phyloP scores from a whole-genome alignment of 2,113 vertebrate genomes.

The Embiotoca jacksoni region DNA sequence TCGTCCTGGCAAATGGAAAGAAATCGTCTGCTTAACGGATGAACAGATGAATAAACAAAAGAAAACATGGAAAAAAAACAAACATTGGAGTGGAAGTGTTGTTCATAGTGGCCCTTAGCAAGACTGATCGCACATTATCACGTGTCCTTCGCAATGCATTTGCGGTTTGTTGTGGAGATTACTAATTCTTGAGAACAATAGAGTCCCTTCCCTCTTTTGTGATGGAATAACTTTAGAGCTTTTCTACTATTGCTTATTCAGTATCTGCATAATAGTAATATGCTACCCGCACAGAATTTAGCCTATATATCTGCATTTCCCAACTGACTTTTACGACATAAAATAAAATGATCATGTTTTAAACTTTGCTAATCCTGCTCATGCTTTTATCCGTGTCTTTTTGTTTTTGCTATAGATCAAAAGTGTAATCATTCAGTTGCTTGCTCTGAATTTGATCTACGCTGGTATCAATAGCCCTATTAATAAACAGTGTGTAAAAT shows the following conservation, averaged over 20 bases:
- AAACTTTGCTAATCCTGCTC: background rate
- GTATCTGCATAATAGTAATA: background rate
- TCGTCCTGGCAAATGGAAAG: conserved; percentile 67
- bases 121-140: conserved; percentile 64
- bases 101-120: conserved; percentile 54
- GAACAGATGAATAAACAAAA: conserved; percentile 67
- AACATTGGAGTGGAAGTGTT: conserved; percentile 39
- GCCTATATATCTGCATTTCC: background rate
- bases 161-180: conserved; percentile 29
- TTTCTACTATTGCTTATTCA: background rate
- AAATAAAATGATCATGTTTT: background rate
- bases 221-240: background rate
- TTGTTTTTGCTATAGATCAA: background rate
- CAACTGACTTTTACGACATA: background rate
- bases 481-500: conserved; percentile 20
- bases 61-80: conserved; percentile 54
- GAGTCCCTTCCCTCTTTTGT: background rate
- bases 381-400: background rate
- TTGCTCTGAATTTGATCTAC: conserved; percentile 4
- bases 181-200: conserved; percentile 46
- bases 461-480: background rate
- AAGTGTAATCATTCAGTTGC: conserved; percentile 5
- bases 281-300: conserved; percentile 4
- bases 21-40: conserved; percentile 58
- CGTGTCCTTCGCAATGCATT: conserved; percentile 60